Percentiles rank a stretch among this genome's conserved stretches.
Conservation (phyloP, 2,113 vertebrate species). For the Heloderma charlesbogerti region DNA sequence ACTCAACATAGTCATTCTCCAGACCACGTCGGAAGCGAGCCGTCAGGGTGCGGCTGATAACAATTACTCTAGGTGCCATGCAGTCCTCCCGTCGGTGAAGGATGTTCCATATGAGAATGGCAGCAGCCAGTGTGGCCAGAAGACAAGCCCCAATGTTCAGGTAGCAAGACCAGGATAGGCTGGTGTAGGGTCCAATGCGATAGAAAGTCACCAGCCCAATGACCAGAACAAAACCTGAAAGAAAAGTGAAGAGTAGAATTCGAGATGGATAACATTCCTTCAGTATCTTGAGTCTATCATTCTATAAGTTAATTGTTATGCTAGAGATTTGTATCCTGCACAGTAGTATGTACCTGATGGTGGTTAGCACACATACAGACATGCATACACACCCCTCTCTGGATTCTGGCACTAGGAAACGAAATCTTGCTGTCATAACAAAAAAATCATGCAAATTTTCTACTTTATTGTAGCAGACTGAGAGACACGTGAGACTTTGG, state of each 20-base stretch:
- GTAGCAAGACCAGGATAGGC: slow-evolving; percentile 97
- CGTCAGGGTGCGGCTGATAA: slow-evolving; percentile 90
- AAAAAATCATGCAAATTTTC: background rate
- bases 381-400: no score
- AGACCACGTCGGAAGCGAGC: slow-evolving; percentile 87
- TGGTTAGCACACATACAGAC: background rate
- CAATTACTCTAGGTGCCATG: slow-evolving; percentile 88
- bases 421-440: background rate
- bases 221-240: slow-evolving; percentile 93
- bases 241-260: slow-evolving; percentile 14
- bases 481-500: background rate
- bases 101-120: slow-evolving; percentile 98
- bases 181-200: slow-evolving; percentile 92
- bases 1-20: slow-evolving; percentile 97
- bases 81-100: slow-evolving; percentile 96
- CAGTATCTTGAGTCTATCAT: background rate
- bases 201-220: slow-evolving; percentile 98
- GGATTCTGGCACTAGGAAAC: background rate
- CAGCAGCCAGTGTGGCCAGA: slow-evolving; percentile 91
- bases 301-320: background rate
- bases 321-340: background rate
- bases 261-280: background rate
- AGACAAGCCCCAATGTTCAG: slow-evolving; percentile 94
- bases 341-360: background rate
- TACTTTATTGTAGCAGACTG: background rate